A percentile compares a stretch with the other conserved stretches of the same genome.
Evolutionary conservation across 1,140 invertebrate genomes (phyloP).

Genomic region (Cataglyphis hispanica): DNA sequence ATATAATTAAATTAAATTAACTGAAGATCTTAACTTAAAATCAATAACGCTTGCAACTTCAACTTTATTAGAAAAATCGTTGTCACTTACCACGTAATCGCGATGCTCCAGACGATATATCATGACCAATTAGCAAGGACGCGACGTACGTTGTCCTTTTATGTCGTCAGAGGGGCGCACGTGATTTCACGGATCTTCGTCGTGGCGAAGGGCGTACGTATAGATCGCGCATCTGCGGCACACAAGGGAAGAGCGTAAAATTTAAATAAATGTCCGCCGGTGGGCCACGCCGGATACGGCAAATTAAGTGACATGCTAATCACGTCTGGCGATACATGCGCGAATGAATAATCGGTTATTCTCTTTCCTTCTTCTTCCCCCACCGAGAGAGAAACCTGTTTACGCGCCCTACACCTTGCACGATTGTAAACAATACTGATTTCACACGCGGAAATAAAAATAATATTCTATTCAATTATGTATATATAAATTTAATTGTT

Average conservation of each 20-base stretch:
- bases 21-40: not conserved
- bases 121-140: slow-evolving; percentile 53
- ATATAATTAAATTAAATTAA: not conserved
- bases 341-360: slow-evolving; percentile 76
- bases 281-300: slow-evolving; percentile 78
- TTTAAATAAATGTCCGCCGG: slow-evolving; percentile 83
- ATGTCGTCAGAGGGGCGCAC: slow-evolving; percentile 64
- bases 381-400: slow-evolving; percentile 75
- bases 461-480: not conserved
- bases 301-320: slow-evolving; percentile 85
- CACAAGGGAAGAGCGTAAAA: slow-evolving; percentile 81
- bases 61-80: not conserved
- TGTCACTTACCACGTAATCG: not conserved
- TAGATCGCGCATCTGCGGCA: slow-evolving; percentile 76
- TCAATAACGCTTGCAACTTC: too few relatives aligned
- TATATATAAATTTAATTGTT: not conserved
- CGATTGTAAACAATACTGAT: not conserved
- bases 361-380: not conserved
- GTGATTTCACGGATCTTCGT: slow-evolving; percentile 82
- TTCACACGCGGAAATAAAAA: not conserved
- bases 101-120: not conserved
- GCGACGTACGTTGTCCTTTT: slow-evolving; percentile 66
- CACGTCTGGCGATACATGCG: slow-evolving; percentile 67
- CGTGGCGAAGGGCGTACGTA: slow-evolving; percentile 46
- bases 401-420: slow-evolving; percentile 6